Base-by-base conservation (phyloP, 2,113 vertebrate genomes). In the Siniperca chuatsi region DNA sequence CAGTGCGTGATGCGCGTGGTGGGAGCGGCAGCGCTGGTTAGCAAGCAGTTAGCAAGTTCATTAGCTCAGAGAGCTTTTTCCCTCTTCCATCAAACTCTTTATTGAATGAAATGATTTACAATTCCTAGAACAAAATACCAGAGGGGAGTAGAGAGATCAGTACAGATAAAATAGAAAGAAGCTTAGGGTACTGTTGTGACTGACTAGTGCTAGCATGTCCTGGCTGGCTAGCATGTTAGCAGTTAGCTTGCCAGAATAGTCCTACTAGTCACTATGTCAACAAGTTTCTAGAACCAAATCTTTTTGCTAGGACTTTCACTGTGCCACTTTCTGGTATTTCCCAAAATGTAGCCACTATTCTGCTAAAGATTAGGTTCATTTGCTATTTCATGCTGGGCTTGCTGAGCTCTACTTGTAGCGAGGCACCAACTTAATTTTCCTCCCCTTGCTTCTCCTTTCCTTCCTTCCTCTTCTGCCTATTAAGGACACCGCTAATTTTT, bases 401-500 rank as follows among this genome's bases (percentile, higher is more conserved):
- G 8, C 15, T 55, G 2, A 73, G 54, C 62, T 69, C 37, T 57
- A 23, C 10, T 33, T 70, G 29, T 60, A 64, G 21, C 13, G 4
- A 42, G 4, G 42, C 13, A 50, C 65, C 8, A 33, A 15, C 66
- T 82, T 65, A 4, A 33, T 80, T 60, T 65, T 52, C 73, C 48
- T n/a, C 68, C 44, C n/a, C 7, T 58, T 4, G 6, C n/a, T 40
- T 46, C 25, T 80, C 62, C 67, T 68, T 35, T 67, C 33, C 50
- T 50, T 58, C 55, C 2, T 0, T 44, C 60, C 25, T 55, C 54
- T 44, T 67, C 64, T 80, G 54, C 74, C 70, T 73, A 75, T 83
- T 71, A 78, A 75, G 65, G 85, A 67, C 71, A 54, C 55, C 2
- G 61, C 25, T 75, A 89, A 79, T 87, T 65, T 29, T 84, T 65